phyloP scores from a whole-genome alignment of 2,113 vertebrate species.

The Elaphurus davidianus region DNA sequence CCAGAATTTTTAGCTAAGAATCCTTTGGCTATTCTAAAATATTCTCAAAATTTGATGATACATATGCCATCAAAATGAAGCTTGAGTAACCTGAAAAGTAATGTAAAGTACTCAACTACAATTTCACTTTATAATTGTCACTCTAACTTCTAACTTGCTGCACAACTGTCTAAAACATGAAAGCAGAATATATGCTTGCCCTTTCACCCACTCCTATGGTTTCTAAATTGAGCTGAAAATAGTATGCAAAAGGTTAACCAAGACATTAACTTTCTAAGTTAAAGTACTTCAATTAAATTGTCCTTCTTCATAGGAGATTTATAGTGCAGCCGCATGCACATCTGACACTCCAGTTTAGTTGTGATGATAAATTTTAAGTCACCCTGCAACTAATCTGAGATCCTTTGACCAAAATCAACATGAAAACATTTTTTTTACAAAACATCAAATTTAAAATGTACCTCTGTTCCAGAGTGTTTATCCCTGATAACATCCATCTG shows the following conservation, averaged over 20 bases:
- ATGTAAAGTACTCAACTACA: neutral
- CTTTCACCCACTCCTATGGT: neutral
- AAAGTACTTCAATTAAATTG: neutral
- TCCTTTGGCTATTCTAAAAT: neutral
- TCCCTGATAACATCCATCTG: slow-evolving; percentile 80
- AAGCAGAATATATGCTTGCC: neutral
- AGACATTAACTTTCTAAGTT: slow-evolving; percentile 26
- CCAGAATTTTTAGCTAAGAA: neutral
- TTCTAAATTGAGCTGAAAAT: neutral
- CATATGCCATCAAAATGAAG: neutral
- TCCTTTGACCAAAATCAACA: neutral
- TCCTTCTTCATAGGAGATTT: neutral
- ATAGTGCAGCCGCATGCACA: too few species aligned
- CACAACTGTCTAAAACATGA: neutral
- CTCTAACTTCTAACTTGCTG: neutral
- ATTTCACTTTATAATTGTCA: slow-evolving; percentile 26
- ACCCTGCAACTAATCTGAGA: neutral
- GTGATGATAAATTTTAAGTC: neutral
- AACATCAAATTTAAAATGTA: slow-evolving; percentile 65
- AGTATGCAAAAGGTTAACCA: neutral
- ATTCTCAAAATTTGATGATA: slow-evolving; percentile 23
- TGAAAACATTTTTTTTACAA: neutral
- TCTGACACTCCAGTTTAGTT: neutral
- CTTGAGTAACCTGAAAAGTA: slow-evolving; percentile 59
- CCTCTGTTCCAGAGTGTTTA: slow-evolving; percentile 68